Evolutionary conservation across 2,888 invertebrate genomes (phyloP), one percentile per base, ranked within the genome.

Genomic region (Agonopterix subpropinquella): DNA sequence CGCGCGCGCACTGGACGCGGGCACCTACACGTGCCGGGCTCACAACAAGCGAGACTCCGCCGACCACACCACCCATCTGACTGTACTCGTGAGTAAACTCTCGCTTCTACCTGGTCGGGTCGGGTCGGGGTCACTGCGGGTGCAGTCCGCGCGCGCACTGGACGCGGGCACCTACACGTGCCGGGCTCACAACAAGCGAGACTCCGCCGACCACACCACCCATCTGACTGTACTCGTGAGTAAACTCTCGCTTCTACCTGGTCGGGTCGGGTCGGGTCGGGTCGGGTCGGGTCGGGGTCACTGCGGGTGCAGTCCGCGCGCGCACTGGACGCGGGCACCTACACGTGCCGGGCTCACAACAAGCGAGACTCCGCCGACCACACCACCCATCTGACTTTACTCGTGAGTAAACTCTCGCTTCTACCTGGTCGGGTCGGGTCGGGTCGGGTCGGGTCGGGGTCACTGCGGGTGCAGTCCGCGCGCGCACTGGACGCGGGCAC

Each of bases 91-190:
- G n/a, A n/a, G n/a, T n/a, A n/a, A n/a, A 95, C 73, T 93, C 94
- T 2, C 91, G 96, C 47, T 95, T 95, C 83, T 92, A 92, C 65
- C 91, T 92, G 63, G 91, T 95, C 49, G 98, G 98, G 7, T 92
- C 94, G 5, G 87, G 86, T n/a, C n/a, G n/a, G n/a, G n/a, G 0
- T 93, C 92, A 0, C 78, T 99, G 57, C 93, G 94, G 74, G 96
- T 99, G 63, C 92, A 91, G 55, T 91, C 92, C 36, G 92, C 96
- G 45, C 92, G 92, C 58, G 94, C 95, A 73, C 90, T 91, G 44
- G 98, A 99, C 83, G 92, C 94, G 0, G 99, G 98, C 13, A 93
- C 94, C 35, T 99, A 98, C 89, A 97, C 97, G 64, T 99, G 99
- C 78, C 92, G 98, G 51, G 98, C 98, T 15, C 94, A 94, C 75